These are phyloP conservation scores for Synchiropus splendidus DNA, from an alignment of 2,113 vertebrate genomes.

Conservation along the genomic window DNA sequence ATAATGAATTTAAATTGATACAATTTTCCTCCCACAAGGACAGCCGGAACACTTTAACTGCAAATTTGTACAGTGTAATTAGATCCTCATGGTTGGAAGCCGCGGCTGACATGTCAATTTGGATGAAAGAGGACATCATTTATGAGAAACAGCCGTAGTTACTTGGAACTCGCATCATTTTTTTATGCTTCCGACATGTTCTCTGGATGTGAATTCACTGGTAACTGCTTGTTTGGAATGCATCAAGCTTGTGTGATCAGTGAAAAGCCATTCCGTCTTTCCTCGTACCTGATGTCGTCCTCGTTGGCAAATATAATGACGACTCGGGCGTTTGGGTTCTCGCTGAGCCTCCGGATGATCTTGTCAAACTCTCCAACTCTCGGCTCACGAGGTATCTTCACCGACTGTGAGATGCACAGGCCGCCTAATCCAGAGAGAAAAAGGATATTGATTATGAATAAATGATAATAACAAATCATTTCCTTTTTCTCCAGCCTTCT, in stretches of 20 bases:
- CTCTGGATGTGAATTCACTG: not conserved
- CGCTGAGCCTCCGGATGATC: conserved; percentile 82
- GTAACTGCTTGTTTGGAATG: not conserved
- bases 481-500: no score
- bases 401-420: conserved; percentile 86
- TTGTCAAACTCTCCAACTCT: conserved; percentile 85
- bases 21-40: conserved; percentile 6
- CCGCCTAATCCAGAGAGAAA: no score
- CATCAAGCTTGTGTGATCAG: not conserved
- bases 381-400: conserved; percentile 90
- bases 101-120: conserved; percentile 4
- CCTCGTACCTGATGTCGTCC: conserved; percentile 90
- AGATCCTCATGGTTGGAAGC: conserved; percentile 2
- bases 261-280: not conserved
- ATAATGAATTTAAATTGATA: conserved; percentile 20
- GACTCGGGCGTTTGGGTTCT: conserved; percentile 81
- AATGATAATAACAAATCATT: no score
- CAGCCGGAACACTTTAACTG: conserved; percentile 1
- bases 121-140: not conserved
- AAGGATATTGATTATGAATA: no score
- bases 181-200: not conserved
- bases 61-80: not conserved
- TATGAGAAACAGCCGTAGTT: not conserved
- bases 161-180: not conserved
- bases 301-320: conserved; percentile 92